A percentile compares a stretch with the other conserved stretches of the same genome.
phyloP scores from a whole-genome alignment of 2,113 vertebrate genomes.

The Chroicocephalus ridibundus region DNA sequence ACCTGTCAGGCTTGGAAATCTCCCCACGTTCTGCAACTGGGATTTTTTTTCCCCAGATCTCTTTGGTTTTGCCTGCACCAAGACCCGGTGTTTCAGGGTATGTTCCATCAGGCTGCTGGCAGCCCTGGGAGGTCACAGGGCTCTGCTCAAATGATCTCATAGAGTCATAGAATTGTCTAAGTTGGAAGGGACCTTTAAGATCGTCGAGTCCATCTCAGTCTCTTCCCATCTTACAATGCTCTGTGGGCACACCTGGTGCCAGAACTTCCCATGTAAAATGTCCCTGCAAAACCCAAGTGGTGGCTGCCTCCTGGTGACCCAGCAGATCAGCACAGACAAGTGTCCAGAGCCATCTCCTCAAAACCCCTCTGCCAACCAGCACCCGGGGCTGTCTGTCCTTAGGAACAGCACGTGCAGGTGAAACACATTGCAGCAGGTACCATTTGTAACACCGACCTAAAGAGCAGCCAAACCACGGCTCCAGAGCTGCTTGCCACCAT shows the following conservation, averaged over 20 bases:
- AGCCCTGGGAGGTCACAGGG: neutral
- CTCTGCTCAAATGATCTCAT: neutral
- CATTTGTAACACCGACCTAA: neutral
- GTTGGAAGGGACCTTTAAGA: neutral
- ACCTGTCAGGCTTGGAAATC: neutral
- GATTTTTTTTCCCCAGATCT: neutral
- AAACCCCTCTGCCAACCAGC: neutral
- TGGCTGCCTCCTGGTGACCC: neutral
- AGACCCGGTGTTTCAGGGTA: neutral
- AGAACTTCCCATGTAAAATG: neutral
- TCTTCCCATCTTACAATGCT: neutral
- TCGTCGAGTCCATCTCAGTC: neutral
- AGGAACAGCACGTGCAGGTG: accelerated
- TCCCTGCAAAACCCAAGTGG: neutral
- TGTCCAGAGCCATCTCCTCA: neutral
- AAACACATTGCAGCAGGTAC: neutral
- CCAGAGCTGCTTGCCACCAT: neutral
- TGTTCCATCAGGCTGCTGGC: neutral
- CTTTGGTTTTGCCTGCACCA: neutral
- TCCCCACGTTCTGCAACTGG: neutral
- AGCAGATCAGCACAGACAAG: neutral
- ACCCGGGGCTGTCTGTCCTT: neutral
- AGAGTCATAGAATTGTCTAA: neutral
- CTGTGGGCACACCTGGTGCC: neutral
- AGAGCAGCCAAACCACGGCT: neutral